A percentile compares a stretch with the other conserved stretches of the same genome.
These are phyloP conservation scores for Mythimna vitellina DNA, from an alignment of 2,888 invertebrate genomes.

Conservation along the genomic window DNA sequence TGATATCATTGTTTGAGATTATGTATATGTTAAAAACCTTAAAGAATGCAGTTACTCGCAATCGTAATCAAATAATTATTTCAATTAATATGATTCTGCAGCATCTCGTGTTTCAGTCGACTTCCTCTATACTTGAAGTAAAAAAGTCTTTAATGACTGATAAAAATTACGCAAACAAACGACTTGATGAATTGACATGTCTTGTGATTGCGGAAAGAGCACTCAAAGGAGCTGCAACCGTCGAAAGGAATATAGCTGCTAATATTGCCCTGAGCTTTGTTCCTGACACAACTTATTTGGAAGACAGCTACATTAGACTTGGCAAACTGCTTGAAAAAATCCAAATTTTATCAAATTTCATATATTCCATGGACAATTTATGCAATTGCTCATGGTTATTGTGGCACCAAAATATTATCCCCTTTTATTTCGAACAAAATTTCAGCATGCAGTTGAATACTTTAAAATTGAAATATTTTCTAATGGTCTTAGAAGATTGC, in stretches of 20 bases:
- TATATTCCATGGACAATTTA: constrained; percentile 89
- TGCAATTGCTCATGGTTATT: constrained; percentile 95
- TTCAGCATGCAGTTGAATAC: constrained; percentile 92
- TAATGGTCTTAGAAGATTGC: constrained; percentile 87
- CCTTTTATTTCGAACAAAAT: constrained; percentile 94
- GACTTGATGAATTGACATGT: constrained; percentile 93
- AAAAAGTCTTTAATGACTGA: constrained; percentile 92
- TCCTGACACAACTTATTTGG: constrained; percentile 91
- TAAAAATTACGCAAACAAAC: constrained; percentile 92
- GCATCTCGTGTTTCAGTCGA: constrained; percentile 94
- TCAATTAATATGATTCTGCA: constrained; percentile 95
- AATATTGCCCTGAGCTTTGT: constrained; percentile 93
- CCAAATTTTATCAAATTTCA: constrained; percentile 91
- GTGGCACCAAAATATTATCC: constrained; percentile 95
- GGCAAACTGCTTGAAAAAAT: constrained; percentile 92
- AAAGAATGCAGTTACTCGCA: constrained; percentile 92
- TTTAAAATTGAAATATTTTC: constrained; percentile 89
- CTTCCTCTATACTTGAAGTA: constrained; percentile 92
- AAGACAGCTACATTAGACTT: constrained; percentile 92
- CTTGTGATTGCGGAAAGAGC: constrained; percentile 93
- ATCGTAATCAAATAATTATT: constrained; percentile 93
- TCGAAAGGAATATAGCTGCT: constrained; percentile 92
- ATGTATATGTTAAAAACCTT: constrained; percentile 95
- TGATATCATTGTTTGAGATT: constrained; percentile 94
- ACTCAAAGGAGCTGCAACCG: constrained; percentile 92